A percentile compares a stretch with the other conserved stretches of the same genome.
Evolutionary conservation across 2,888 invertebrate species (phyloP).

Genomic region (Holacanthella duospinosa): DNA sequence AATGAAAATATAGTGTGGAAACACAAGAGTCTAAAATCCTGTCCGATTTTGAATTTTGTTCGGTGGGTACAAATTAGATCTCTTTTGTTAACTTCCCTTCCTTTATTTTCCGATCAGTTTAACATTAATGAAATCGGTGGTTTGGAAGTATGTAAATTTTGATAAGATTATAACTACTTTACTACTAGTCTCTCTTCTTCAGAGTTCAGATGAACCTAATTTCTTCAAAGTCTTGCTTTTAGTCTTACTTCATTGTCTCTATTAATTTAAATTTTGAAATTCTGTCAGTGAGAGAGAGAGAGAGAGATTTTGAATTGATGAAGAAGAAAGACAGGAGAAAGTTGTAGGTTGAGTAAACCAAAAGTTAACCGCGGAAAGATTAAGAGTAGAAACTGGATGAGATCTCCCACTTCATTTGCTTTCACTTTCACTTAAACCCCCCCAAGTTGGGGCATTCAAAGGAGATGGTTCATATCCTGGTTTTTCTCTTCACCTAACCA

Average conservation of each 20-base stretch:
- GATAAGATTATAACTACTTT: neutral
- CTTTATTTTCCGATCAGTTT: slow-evolving; percentile 32
- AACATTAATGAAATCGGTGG: slow-evolving; percentile 24
- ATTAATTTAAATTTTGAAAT: neutral
- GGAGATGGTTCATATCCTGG: neutral
- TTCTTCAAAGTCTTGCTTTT: too few species aligned
- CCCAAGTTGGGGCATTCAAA: too few species aligned
- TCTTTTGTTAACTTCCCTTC: too few species aligned
- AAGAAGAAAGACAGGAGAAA: neutral
- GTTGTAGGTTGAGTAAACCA: neutral
- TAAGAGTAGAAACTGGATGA: neutral
- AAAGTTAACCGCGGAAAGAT: neutral
- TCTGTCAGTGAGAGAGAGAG: neutral
- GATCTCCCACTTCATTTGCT: neutral
- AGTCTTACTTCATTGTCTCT: too few species aligned
- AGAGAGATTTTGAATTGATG: neutral
- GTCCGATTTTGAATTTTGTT: slow-evolving; percentile 12
- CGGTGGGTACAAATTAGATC: neutral
- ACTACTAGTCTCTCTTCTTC: neutral
- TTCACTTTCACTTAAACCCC: neutral
- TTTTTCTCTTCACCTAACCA: too few species aligned
- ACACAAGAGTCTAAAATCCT: too few species aligned
- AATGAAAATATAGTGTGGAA: neutral
- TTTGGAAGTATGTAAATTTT: slow-evolving; percentile 27
- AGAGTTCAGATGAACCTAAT: neutral